Percentiles rank a stretch among this genome's conserved stretches.
These are phyloP conservation scores for Synanthedon andrenaeformis DNA, from an alignment of 2,888 invertebrate genomes.

Conservation along the genomic window DNA sequence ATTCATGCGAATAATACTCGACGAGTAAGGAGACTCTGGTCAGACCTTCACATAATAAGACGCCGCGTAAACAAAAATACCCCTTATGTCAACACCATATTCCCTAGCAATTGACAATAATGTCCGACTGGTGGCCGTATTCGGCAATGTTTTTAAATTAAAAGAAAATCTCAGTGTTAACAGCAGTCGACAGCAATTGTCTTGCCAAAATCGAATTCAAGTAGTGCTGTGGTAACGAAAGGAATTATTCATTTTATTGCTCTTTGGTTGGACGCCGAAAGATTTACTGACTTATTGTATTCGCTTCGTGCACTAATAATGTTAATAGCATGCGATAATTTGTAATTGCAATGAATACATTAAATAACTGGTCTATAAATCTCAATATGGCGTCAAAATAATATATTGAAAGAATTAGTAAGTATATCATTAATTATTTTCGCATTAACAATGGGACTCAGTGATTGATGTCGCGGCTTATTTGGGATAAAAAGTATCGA, in stretches of 20 bases:
- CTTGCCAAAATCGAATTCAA: slow-evolving; percentile 20
- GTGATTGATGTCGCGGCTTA: slow-evolving; percentile 1
- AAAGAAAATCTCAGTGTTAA: slow-evolving; percentile 32
- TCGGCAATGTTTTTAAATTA: slow-evolving; percentile 21
- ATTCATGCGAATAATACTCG: slow-evolving; percentile 20
- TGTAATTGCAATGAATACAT: slow-evolving; percentile 1
- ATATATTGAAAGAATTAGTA: not conserved
- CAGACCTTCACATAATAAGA: slow-evolving; percentile 12
- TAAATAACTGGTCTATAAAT: slow-evolving; percentile 1
- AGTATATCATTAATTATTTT: not conserved
- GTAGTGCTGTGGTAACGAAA: not conserved
- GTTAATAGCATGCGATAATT: not conserved
- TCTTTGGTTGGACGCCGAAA: slow-evolving; percentile 8
- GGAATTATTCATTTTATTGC: not conserved
- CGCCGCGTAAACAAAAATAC: slow-evolving; percentile 21
- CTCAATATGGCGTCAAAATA: not conserved
- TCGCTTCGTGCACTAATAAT: slow-evolving; percentile 7
- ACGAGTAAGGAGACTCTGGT: slow-evolving; percentile 22
- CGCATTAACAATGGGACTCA: not conserved
- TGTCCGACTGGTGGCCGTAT: slow-evolving; percentile 21
- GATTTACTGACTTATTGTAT: slow-evolving; percentile 36
- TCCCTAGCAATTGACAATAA: slow-evolving; percentile 35
- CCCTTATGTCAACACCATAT: slow-evolving; percentile 22
- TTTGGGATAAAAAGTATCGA: slow-evolving; percentile 16
- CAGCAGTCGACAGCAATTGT: slow-evolving; percentile 12